Evolutionary conservation across 2,888 invertebrate genomes (phyloP).

Genomic region (Metopia argyrocephala): DNA sequence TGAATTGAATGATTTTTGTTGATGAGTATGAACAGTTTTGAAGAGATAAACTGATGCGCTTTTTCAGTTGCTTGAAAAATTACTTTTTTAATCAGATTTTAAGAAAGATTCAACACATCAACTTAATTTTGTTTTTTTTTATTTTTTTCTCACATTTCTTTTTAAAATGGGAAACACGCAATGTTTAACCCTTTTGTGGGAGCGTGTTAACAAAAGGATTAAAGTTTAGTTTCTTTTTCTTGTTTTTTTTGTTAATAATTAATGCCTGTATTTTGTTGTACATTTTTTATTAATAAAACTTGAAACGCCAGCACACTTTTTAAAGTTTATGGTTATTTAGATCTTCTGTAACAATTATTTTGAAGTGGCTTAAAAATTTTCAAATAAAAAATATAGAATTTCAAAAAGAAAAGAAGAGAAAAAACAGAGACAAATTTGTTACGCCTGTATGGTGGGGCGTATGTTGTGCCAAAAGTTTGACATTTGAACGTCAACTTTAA

Average conservation of each 20-base stretch:
- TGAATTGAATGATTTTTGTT: slow-evolving; percentile 61
- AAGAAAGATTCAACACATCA: slow-evolving; percentile 40
- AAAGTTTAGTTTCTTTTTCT: too few species aligned
- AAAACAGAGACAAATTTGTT: slow-evolving; percentile 58
- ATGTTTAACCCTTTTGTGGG: slow-evolving; percentile 53
- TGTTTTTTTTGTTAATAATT: not conserved
- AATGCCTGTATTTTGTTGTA: slow-evolving; percentile 49
- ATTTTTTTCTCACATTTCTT: too few species aligned
- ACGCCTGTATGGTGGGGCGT: slow-evolving; percentile 64
- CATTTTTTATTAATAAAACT: slow-evolving; percentile 31
- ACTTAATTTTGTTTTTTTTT: not conserved
- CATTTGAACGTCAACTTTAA: slow-evolving; percentile 54
- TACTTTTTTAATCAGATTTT: slow-evolving; percentile 59
- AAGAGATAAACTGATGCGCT: slow-evolving; percentile 55
- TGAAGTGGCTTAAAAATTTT: slow-evolving; percentile 41
- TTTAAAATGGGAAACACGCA: slow-evolving; percentile 17
- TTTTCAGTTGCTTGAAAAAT: slow-evolving; percentile 49
- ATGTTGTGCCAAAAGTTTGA: slow-evolving; percentile 60
- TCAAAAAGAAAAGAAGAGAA: too few species aligned
- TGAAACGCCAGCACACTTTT: slow-evolving; percentile 64
- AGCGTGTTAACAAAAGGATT: slow-evolving; percentile 63
- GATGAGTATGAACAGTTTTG: slow-evolving; percentile 48
- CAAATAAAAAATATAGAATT: slow-evolving; percentile 59
- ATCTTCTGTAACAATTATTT: not conserved
- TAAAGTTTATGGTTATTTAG: slow-evolving; percentile 52